Conservation (phyloP, 92 coral and sea anemone species). For the Parazoanthus darwini region DNA sequence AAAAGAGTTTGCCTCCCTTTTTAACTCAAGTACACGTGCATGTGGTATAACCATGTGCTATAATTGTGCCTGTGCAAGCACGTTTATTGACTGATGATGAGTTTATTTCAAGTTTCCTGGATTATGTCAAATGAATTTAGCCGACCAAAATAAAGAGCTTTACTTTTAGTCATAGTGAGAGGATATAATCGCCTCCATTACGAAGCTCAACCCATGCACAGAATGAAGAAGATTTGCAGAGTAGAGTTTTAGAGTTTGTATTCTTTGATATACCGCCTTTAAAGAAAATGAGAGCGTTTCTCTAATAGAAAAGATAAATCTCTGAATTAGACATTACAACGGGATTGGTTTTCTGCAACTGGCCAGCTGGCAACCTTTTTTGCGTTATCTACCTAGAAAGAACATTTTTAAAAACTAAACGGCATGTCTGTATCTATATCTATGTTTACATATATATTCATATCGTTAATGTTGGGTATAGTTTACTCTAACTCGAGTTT, state of each 20-base stretch:
- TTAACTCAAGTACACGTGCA: neutral
- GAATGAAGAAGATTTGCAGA: neutral
- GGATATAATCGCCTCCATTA: neutral
- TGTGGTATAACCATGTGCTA: neutral
- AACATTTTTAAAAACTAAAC: too few relatives aligned
- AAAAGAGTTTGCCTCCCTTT: neutral
- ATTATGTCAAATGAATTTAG: neutral
- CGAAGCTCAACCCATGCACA: neutral
- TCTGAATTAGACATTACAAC: too few relatives aligned
- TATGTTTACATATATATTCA: too few relatives aligned
- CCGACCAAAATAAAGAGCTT: slow-evolving; percentile 23
- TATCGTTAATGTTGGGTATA: too few relatives aligned
- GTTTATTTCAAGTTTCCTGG: neutral
- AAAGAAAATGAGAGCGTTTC: too few relatives aligned
- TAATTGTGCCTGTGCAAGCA: neutral
- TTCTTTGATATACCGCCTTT: too few relatives aligned
- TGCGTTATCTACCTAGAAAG: too few relatives aligned
- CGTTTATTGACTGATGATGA: neutral
- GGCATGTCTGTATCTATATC: too few relatives aligned
- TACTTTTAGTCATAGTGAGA: neutral
- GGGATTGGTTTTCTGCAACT: too few relatives aligned
- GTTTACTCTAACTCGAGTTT: too few relatives aligned
- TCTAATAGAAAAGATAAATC: too few relatives aligned
- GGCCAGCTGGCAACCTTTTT: too few relatives aligned
- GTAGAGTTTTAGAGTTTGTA: neutral